Evolutionary conservation across 1,140 invertebrate genomes (phyloP), one percentile per base, ranked within the genome.

Genomic region (Conus ventricosus): DNA sequence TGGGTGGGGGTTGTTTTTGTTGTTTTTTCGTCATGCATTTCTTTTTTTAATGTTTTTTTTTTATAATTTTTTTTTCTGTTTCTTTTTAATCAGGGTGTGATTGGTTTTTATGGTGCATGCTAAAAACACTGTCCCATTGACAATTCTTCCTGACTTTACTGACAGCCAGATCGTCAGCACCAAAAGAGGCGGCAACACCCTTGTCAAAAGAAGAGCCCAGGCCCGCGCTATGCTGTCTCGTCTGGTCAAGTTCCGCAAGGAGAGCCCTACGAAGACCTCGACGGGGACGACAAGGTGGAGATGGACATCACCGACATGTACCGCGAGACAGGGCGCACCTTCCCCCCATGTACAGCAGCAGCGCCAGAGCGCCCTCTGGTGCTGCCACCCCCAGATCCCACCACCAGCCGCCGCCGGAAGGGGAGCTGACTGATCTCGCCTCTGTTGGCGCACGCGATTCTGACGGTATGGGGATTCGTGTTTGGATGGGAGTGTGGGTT

Each of bases 261-360:
- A 92, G 82, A 89, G 89, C 23, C 81, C 51, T 94, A 94, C 88
- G 92, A 94, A 75, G 93, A 94, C 85, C 63, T 93, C 39, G 90
- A 88, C 71, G 92, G 89, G n/a, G 91, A 89, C 20, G 90, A 91
- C 27, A 90, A 92, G 60, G 90, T 93, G 51, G 92, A 93, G 60
- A 93, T 93, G 91, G 92, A 94, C 87, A 92, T 93, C 80, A 93
- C 92, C 1, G 93, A 93, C 80, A 88, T 91, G 89, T 87, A 89
- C 85, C 75, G 85, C 10, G 57, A 85, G 63, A 25, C 84, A 11
- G 78, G 89, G 5, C 78, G 88, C 53, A 71, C 87, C 39, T 67
- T 86, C 51, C 83, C 71, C 60, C 60, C 55, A 63, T 60, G 25
- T 81, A 87, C 57, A 81, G 57, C 71, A 51, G 25, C 57, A 27